Percentiles rank a stretch among this genome's conserved stretches.
Conservation (phyloP, 1,140 invertebrate species). For the Diorhabda sublineata region DNA sequence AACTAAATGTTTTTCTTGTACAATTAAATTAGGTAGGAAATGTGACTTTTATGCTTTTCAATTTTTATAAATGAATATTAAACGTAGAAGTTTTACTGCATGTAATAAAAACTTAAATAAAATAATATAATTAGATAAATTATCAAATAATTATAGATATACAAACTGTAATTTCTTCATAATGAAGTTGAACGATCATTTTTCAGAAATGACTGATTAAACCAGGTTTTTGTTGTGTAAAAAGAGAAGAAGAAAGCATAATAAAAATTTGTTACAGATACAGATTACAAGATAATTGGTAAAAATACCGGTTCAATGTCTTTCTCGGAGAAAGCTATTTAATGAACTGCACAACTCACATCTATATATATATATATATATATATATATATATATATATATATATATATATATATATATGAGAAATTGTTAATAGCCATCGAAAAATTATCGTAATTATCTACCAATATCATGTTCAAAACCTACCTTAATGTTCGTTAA, state of each 20-base stretch:
- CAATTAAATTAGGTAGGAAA: too few relatives aligned
- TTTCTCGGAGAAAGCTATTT: not conserved
- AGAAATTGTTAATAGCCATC: not conserved
- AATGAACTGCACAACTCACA: not conserved
- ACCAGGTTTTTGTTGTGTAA: not conserved
- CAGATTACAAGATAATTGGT: conserved; percentile 2
- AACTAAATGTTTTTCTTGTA: too few relatives aligned
- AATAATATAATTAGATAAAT: too few relatives aligned
- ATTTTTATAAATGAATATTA: too few relatives aligned
- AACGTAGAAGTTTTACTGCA: too few relatives aligned
- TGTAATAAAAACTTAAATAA: too few relatives aligned
- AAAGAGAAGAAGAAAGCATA: not conserved
- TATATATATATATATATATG: too few relatives aligned
- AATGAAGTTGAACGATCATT: not conserved
- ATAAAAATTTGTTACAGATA: conserved; percentile 3
- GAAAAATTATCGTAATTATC: not conserved
- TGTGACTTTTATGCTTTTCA: too few relatives aligned
- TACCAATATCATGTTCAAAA: not conserved
- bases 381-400: not conserved
- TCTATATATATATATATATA: not conserved
- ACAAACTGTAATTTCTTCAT: not conserved
- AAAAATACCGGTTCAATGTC: conserved; percentile 2
- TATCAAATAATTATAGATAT: too few relatives aligned
- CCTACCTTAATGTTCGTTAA: not conserved
- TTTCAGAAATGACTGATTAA: not conserved